phyloP scores from a whole-genome alignment of 2,888 invertebrate genomes.

The Octonoba sinensis region DNA sequence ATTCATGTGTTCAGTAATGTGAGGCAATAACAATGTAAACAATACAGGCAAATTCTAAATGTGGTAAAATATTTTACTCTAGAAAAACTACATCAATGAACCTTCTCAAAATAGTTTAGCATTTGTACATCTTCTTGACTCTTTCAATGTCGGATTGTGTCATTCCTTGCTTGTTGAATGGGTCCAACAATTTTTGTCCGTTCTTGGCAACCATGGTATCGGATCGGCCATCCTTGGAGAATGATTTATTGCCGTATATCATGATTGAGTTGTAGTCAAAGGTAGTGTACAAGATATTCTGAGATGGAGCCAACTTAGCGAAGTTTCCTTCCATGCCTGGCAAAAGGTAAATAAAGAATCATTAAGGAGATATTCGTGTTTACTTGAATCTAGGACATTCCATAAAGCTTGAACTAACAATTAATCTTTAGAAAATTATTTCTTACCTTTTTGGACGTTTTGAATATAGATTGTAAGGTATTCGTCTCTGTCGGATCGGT shows the following conservation, averaged over 20 bases:
- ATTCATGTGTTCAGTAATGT: too few species aligned
- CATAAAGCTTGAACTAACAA: too few species aligned
- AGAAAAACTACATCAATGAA: too few species aligned
- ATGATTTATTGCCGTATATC: constrained; percentile 43
- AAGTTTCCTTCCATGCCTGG: constrained; percentile 46
- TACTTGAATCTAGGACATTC: too few species aligned
- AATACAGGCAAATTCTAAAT: too few species aligned
- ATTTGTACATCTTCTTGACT: constrained; percentile 38
- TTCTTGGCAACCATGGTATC: constrained; percentile 38
- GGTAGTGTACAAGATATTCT: constrained; percentile 22
- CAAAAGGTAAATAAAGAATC: background rate
- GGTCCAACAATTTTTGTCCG: constrained; percentile 15
- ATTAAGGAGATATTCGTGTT: too few species aligned
- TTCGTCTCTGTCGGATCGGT: constrained; percentile 69
- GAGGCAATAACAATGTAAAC: too few species aligned
- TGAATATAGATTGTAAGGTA: constrained; percentile 67
- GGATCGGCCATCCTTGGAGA: constrained; percentile 23
- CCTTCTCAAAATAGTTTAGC: background rate
- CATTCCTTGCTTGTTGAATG: constrained; percentile 21
- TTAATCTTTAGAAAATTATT: background rate
- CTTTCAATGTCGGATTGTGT: constrained; percentile 25
- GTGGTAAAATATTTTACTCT: too few species aligned
- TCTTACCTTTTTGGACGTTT: constrained; percentile 29
- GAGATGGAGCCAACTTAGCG: constrained; percentile 14
- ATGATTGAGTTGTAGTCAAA: constrained; percentile 48